Evolutionary conservation across 2,113 vertebrate species (phyloP), one percentile per base, ranked within the genome.

Genomic region (Pseudopipra pipra): DNA sequence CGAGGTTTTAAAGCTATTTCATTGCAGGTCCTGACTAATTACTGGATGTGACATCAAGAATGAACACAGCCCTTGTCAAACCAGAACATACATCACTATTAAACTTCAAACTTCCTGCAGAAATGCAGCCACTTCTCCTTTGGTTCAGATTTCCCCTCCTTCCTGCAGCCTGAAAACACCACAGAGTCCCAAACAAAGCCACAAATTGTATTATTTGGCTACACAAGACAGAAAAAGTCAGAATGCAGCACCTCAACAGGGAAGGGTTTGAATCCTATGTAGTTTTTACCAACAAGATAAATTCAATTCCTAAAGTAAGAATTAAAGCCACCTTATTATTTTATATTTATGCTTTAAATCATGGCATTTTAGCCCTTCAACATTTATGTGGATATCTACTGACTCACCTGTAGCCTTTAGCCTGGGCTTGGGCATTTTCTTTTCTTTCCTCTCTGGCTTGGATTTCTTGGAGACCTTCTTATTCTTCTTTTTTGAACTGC

Each of bases 391-490:
- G 67, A 14, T 37, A 11, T 17, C 22, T 85, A 18, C 33, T 2
- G 2, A 54, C 97, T 97, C 96, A 99, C 99, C 99, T 98, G 99
- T 99, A 71, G 99, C 99, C 98, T 99, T 99, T 99, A 99, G 99
- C 95, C 99, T 98, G 79, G 99, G 99, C 95, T 99, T 99, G 13
- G 99, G 99, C 94, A 99, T 99, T 95, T 99, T 99, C 98, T 99
- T 99, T 98, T 99, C 99, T 98, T 99, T 99, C 97, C 98, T 99
- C 95, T 99, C 99, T 63, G 99, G 98, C 94, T 98, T 98, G 81
- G 98, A 98, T 92, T 98, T 98, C 97, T 98, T 98, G 79, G 98
- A 98, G 89, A 99, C 98, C 96, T 99, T 99, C 97, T 99, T 99
- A 37, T 98, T 98, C 96, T 98, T 99, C 98, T 99, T 99, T 99